These are phyloP conservation scores for Galeopsomyia nigrocyanea DNA, from an alignment of 2,888 invertebrate species.

Conservation along the genomic window DNA sequence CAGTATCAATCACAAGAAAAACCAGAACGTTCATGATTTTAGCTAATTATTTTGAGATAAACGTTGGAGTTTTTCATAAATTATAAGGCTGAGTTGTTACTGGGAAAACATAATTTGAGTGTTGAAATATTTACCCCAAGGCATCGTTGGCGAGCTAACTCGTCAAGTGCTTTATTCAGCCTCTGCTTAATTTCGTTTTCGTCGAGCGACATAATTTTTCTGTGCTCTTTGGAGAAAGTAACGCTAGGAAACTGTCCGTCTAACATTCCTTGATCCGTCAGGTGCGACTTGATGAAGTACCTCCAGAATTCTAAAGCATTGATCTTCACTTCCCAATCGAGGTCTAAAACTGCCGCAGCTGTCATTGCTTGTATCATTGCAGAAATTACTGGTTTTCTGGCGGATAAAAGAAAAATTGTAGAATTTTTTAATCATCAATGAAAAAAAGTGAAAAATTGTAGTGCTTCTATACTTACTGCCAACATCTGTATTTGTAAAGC, in stretches of 20 bases:
- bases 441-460: neutral
- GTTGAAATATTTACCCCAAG: constrained; percentile 70
- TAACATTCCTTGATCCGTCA: constrained; percentile 86
- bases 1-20: no score
- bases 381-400: constrained; percentile 69
- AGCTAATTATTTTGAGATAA: neutral
- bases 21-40: no score
- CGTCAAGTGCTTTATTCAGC: constrained; percentile 76
- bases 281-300: constrained; percentile 75
- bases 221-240: constrained; percentile 83
- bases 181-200: constrained; percentile 77
- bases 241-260: constrained; percentile 84
- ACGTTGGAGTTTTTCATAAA: neutral
- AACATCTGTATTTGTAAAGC: constrained; percentile 77
- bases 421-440: neutral
- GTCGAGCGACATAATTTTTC: constrained; percentile 82
- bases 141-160: constrained; percentile 79
- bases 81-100: neutral
- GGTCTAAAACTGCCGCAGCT: constrained; percentile 77
- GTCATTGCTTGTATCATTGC: constrained; percentile 77
- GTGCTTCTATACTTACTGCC: constrained; percentile 67
- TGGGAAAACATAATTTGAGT: neutral
- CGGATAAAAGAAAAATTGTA: constrained; percentile 29
- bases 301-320: constrained; percentile 82
- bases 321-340: constrained; percentile 87